Evolutionary conservation across 2,113 vertebrate genomes (phyloP).

Genomic region (Leptocoma aspasia): DNA sequence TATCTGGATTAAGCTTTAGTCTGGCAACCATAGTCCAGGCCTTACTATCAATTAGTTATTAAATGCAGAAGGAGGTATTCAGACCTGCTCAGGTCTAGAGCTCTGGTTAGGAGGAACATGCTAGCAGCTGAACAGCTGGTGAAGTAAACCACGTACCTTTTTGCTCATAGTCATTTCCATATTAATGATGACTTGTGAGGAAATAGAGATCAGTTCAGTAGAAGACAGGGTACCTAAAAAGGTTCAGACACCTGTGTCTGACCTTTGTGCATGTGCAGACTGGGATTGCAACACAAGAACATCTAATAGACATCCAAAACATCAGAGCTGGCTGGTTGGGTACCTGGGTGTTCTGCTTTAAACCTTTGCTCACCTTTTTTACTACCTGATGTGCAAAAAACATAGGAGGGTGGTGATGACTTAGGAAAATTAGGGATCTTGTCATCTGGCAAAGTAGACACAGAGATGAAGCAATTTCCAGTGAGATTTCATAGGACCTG

Average conservation of each 20-base stretch:
- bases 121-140: not conserved
- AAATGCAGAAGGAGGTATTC: not conserved
- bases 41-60: not conserved
- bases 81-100: not conserved
- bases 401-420: rapidly evolving
- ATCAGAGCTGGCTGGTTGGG: not conserved
- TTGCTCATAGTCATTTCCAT: not conserved
- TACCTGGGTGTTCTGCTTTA: not conserved
- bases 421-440: not conserved
- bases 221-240: not conserved
- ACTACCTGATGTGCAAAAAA: not conserved
- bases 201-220: not conserved
- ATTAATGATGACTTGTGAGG: not conserved
- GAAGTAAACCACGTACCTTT: not conserved
- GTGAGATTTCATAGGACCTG: not conserved
- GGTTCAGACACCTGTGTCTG: rapidly evolving
- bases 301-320: not conserved
- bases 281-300: not conserved
- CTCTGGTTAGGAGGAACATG: not conserved
- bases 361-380: not conserved
- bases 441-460: not conserved
- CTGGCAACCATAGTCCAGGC: not conserved
- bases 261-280: not conserved
- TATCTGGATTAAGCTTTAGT: not conserved
- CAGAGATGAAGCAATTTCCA: not conserved